Evolutionary conservation across 2,888 invertebrate species (phyloP), one percentile per base, ranked within the genome.

Genomic region (Aricia artaxerxes): DNA sequence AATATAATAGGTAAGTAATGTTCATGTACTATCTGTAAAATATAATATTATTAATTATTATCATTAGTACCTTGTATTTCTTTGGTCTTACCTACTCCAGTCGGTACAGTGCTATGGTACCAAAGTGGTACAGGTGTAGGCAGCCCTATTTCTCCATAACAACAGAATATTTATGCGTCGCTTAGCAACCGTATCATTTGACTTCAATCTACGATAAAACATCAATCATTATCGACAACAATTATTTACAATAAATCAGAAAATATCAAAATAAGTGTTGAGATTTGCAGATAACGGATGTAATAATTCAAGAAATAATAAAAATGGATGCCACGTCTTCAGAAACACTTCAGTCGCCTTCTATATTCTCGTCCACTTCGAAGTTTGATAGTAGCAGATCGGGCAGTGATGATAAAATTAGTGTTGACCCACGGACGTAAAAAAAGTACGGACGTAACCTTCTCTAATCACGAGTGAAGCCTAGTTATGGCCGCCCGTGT

Each of bases 321-420:
- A 13, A 31, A 78, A 88, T 88, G 88, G 88, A 88, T 2, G 80
- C 84, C 1, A 85, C 84, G 72, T 91, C 92, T 0, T 82, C 84
- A 0, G 89, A 87, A 9, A 91, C 92, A 1, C 61, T 89, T 9
- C 88, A 86, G 78, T 92, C 92, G 0, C 86, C 86, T 6, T 92
- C 93, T 0, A 87, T 88, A 0, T 87, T 82, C 77, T 92, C 92
- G 0, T 89, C 84, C 24, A 89, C 88, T 77, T 90, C 92, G 0
- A 91, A 87, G 81, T 88, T 89, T 0, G 88, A 86, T 0, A 92
- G 92, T 78, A 89, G 86, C 81, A 85, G 81, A 69, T 88, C 90
- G 16, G 86, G 75, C 0, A 87, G 86, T 44, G 78, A 64, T 5
- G 86, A 84, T 0, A 86, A 83, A 61, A 86, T 85, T 0, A 90